Evolutionary conservation across 2,113 vertebrate genomes (phyloP).

Genomic region (Catharus fuscescens): DNA sequence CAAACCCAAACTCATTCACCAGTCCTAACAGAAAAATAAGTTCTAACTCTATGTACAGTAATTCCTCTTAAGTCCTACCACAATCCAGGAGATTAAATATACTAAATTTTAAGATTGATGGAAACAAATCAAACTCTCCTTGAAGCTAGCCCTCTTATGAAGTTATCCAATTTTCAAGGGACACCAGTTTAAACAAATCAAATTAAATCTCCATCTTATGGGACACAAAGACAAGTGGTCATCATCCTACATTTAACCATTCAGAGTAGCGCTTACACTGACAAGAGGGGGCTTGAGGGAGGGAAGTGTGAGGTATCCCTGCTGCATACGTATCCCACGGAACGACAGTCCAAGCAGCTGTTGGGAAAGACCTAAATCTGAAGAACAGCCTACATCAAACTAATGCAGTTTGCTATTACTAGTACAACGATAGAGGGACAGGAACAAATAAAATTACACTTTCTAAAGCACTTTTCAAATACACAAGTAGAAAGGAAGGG

Average conservation of each 20-base stretch:
- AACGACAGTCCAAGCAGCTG: not conserved
- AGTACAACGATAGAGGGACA: not conserved
- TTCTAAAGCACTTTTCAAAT: not conserved
- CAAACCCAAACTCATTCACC: not conserved
- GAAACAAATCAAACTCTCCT: not conserved
- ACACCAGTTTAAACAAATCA: not conserved
- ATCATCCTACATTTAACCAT: not conserved
- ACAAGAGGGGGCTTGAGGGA: not conserved
- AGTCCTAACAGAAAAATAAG: not conserved
- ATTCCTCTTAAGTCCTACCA: not conserved
- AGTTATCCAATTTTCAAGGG: not conserved
- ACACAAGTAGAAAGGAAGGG: fast-evolving
- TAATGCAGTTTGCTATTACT: not conserved
- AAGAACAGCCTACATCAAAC: not conserved
- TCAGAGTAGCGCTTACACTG: not conserved
- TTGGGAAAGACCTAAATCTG: not conserved
- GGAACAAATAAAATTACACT: not conserved
- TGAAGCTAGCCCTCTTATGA: not conserved
- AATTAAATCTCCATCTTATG: not conserved
- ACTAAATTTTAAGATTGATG: not conserved
- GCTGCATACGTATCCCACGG: not conserved
- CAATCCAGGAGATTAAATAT: not conserved
- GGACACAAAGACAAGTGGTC: not conserved
- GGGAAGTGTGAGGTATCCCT: not conserved
- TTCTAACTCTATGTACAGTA: not conserved